Evolutionary conservation across 2,113 vertebrate genomes (phyloP).

Genomic region (Cryptomyrus ogoouensis): DNA sequence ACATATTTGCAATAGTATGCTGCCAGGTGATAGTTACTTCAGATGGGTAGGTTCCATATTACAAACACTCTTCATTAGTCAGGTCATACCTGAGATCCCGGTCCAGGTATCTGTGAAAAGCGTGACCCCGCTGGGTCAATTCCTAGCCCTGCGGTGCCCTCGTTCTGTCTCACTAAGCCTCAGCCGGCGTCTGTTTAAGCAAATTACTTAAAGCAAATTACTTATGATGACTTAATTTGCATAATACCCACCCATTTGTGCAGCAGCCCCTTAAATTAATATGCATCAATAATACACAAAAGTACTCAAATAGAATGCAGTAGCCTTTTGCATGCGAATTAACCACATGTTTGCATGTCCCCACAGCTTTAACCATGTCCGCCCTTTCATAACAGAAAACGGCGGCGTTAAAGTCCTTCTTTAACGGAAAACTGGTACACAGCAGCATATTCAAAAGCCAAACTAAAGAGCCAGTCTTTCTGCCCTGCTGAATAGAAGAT

Average conservation of each 20-base stretch:
- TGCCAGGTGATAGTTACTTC: neutral
- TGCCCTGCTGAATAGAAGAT: neutral
- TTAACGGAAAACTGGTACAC: neutral
- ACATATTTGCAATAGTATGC: neutral
- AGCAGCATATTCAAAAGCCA: neutral
- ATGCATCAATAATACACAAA: constrained; percentile 4
- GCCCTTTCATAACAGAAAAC: neutral
- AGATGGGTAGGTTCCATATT: neutral
- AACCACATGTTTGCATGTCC: neutral
- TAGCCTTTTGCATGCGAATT: neutral
- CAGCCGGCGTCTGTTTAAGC: neutral
- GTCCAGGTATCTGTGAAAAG: neutral
- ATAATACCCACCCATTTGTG: constrained; percentile 2
- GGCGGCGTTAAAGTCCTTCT: neutral
- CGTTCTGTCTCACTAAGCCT: neutral
- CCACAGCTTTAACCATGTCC: neutral
- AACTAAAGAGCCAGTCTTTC: neutral
- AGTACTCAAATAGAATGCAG: neutral
- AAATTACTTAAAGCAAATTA: constrained; percentile 7
- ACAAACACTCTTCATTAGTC: neutral
- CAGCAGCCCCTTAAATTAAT: neutral
- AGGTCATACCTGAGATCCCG: neutral
- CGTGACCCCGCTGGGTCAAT: neutral
- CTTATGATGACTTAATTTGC: constrained; percentile 2
- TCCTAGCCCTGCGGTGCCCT: neutral